Base-by-base conservation (phyloP, 2,888 invertebrate genomes). In the Caenorhabditis wallacei region DNA sequence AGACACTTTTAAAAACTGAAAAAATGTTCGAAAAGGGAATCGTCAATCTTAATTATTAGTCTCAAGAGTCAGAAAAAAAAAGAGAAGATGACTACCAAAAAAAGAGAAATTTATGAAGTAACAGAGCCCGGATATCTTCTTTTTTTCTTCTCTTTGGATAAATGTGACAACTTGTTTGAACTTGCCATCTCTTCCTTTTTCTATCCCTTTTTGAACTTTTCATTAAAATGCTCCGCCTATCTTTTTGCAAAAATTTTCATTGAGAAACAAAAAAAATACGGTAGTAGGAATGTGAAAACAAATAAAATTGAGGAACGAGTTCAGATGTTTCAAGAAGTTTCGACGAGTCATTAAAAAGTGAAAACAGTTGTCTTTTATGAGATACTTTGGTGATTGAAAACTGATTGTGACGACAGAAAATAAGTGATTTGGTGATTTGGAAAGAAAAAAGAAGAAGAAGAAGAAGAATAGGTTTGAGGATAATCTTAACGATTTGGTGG, bases 281-380 rank as follows among this genome's bases (percentile, higher is more conserved):
- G 46, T 54, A 64, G 72, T 26, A n/a, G n/a, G n/a, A n/a, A n/a
- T n/a, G n/a, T n/a, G n/a, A n/a, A n/a, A n/a, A n/a, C 37, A n/a
- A 16, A 2, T n/a, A 13, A 20, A 7, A 40, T 51, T 16, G 53
- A 20, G 40, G 54, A 35, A 57, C 53, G 66, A 66, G 66, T 53
- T 66, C 66, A 69, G 26, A 70, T 43, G 46, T 48, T 69, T 57
- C 56, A 26, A 26, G 48, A 7, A 16, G 57, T 57, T 46, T 40
- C n/a, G 11, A 59, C 56, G 51, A 40, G 69, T 22, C 43, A 53
- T 26, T 30, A 59, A 40, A 30, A 30, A 3, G 8, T 11, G 20
- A 24, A 59, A 51, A 35, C 78, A 78, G 78, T 78, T 78, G 78
- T 69, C 63, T 78, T 78, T 78, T 63, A 78, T 69, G 78, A 78